These are phyloP conservation scores for Colletes latitarsis DNA, from an alignment of 1,140 invertebrate genomes.

Conservation along the genomic window DNA sequence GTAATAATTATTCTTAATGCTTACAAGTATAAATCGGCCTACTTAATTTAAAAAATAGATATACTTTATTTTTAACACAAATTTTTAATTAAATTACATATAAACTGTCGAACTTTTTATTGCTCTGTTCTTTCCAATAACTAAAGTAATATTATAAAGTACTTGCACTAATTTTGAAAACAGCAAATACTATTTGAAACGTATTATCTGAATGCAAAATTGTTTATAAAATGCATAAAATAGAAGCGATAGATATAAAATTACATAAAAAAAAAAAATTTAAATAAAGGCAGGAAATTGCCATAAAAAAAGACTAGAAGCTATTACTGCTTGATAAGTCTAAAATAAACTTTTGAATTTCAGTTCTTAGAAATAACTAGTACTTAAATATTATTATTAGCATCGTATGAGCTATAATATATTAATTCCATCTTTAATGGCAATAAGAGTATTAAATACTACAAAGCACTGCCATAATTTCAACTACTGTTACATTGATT, in stretches of 20 bases:
- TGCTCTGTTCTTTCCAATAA: slow-evolving; percentile 37
- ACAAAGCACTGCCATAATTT: slow-evolving; percentile 79
- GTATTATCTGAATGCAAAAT: neutral
- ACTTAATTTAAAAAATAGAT: slow-evolving; percentile 22
- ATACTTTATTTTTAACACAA: neutral
- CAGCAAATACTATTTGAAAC: neutral
- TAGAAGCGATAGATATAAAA: neutral
- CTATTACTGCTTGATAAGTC: slow-evolving; percentile 7
- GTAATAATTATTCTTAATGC: neutral
- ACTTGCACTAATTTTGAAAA: slow-evolving; percentile 5
- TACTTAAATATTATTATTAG: slow-evolving; percentile 40
- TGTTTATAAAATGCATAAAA: slow-evolving; percentile 1
- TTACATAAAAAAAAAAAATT: neutral
- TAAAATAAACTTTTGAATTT: slow-evolving; percentile 26
- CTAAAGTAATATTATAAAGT: neutral
- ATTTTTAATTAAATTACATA: neutral
- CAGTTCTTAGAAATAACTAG: slow-evolving; percentile 33
- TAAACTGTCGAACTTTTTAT: neutral
- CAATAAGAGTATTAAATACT: slow-evolving; percentile 77
- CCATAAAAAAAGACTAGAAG: neutral
- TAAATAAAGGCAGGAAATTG: neutral
- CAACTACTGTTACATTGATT: slow-evolving; percentile 72
- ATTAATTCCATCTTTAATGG: slow-evolving; percentile 67
- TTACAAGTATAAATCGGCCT: slow-evolving; percentile 22
- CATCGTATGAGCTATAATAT: slow-evolving; percentile 45